Evolutionary conservation across 1,140 invertebrate species (phyloP).

Genomic region (Cheumatopsyche charites): DNA sequence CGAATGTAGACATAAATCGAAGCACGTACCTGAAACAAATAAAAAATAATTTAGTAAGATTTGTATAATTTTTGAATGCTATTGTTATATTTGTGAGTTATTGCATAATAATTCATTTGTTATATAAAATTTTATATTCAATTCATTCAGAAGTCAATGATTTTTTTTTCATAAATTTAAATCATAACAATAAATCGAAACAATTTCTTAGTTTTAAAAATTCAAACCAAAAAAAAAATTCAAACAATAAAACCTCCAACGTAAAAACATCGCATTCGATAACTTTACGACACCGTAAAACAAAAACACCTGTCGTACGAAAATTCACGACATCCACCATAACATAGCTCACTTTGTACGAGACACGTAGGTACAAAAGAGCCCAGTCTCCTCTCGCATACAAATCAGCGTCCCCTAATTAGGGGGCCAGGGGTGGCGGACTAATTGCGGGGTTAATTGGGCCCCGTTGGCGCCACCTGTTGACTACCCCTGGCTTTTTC

Average conservation of each 20-base stretch:
- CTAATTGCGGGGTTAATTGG: conserved; percentile 48
- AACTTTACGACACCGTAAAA: no score
- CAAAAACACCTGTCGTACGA: not conserved
- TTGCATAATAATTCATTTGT: no score
- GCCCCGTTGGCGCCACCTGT: conserved; percentile 45
- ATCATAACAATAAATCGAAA: no score
- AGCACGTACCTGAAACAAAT: conserved; percentile 23
- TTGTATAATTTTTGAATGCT: not conserved
- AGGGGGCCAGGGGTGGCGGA: conserved; percentile 18
- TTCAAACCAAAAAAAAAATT: no score
- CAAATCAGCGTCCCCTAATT: conserved; percentile 41
- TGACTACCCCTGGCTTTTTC: conserved; percentile 41
- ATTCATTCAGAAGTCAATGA: no score
- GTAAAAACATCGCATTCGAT: no score
- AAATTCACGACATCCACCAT: not conserved
- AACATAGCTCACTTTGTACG: conserved; percentile 1
- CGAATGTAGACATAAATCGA: not conserved
- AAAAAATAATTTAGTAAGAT: conserved; percentile 4
- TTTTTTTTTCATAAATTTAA: no score
- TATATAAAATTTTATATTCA: no score
- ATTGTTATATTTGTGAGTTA: no score
- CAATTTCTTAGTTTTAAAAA: no score
- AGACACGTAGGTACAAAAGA: not conserved
- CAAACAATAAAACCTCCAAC: no score
- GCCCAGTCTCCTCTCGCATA: not conserved